Evolutionary conservation across 2,797 vertebrate species (phyloP).

Genomic region (Coreius guichenoti): DNA sequence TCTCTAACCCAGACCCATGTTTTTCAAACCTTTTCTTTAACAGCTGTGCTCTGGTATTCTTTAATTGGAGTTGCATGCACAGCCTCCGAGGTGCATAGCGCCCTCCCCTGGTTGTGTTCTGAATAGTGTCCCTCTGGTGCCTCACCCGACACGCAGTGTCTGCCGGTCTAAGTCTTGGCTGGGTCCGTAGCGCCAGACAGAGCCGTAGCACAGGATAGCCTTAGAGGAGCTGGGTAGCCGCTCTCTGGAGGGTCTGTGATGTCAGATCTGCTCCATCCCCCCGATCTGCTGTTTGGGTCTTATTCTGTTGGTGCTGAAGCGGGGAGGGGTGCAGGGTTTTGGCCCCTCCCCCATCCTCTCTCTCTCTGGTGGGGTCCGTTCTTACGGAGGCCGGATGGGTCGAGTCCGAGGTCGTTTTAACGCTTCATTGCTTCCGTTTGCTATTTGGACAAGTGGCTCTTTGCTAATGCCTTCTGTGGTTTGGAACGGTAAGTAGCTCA

Average conservation of each 20-base stretch:
- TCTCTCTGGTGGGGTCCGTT: conserved; percentile 86
- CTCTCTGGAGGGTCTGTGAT: conserved; percentile 87
- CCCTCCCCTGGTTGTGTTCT: conserved; percentile 92
- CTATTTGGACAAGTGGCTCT: conserved; percentile 97
- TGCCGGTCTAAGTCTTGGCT: conserved; percentile 95
- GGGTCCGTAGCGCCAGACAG: conserved; percentile 87
- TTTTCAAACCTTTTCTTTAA: conserved; percentile 83
- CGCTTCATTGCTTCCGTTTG: conserved; percentile 94
- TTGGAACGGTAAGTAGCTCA: conserved; percentile 87
- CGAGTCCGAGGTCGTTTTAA: conserved; percentile 86
- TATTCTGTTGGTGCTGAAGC: conserved; percentile 85
- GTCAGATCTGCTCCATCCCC: conserved; percentile 76
- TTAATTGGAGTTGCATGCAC: conserved; percentile 82
- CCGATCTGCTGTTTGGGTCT: conserved; percentile 83
- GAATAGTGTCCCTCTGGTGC: conserved; percentile 95
- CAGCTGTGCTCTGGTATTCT: conserved; percentile 87
- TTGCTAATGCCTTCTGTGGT: conserved; percentile 90
- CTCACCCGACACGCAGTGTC: conserved; percentile 94
- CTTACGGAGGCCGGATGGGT: conserved; percentile 86
- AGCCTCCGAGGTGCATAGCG: conserved; percentile 81
- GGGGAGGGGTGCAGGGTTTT: conserved; percentile 77
- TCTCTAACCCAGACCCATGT: conserved; percentile 81
- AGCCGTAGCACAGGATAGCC: conserved; percentile 97
- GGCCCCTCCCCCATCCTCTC: conserved; percentile 78
- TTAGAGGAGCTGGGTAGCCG: conserved; percentile 87